Conservation (phyloP, 2,888 invertebrate species). For the Cloeon dipterum region DNA sequence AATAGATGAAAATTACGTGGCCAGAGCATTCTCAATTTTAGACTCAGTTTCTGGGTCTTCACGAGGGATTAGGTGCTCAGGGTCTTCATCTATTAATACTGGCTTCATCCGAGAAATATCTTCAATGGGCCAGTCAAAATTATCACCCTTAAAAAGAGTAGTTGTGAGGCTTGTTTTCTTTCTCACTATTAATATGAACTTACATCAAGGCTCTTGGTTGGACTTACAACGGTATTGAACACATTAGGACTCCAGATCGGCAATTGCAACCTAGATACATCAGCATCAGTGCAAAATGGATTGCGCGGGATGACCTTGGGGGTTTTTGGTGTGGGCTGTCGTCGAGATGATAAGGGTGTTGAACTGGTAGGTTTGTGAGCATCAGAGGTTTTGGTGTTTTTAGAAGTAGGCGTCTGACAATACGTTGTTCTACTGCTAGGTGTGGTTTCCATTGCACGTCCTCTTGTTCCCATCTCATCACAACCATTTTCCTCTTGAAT, state of each 20-base stretch:
- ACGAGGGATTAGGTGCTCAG: constrained; percentile 31
- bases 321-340: constrained; percentile 1
- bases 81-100: constrained; percentile 36
- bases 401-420: no score
- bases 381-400: no score
- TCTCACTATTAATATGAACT: not conserved
- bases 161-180: constrained; percentile 2
- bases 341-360: not conserved
- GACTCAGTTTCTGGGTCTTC: constrained; percentile 36
- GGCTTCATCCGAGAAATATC: constrained; percentile 41
- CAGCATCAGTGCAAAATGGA: constrained; percentile 45
- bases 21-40: constrained; percentile 40
- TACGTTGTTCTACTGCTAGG: no score
- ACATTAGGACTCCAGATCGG: constrained; percentile 37
- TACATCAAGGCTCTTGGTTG: not conserved
- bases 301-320: constrained; percentile 19
- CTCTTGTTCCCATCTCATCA: constrained; percentile 1
- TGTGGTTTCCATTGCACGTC: not conserved
- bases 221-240: constrained; percentile 10
- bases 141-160: constrained; percentile 16
- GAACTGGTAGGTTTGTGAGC: no score
- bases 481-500: not conserved
- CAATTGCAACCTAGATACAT: constrained; percentile 34
- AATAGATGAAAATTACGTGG: no score
- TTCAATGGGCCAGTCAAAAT: constrained; percentile 45